Percentiles rank a stretch among this genome's conserved stretches.
phyloP scores from a whole-genome alignment of 2,888 invertebrate species.

The Pseudococcus viburni region DNA sequence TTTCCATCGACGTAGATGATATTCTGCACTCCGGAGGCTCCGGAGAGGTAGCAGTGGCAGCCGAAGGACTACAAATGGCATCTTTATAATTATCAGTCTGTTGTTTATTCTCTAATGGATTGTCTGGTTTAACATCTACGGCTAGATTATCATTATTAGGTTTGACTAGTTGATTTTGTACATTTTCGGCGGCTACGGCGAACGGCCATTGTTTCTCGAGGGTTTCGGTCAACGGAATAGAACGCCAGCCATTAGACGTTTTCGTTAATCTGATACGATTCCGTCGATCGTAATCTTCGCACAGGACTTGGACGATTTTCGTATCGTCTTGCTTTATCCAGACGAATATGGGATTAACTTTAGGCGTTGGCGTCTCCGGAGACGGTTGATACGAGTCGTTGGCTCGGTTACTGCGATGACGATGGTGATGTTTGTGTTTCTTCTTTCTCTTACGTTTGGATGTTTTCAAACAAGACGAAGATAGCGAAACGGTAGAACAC shows the following conservation, averaged over 20 bases:
- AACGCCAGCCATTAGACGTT: constrained; percentile 72
- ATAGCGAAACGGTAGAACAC: constrained; percentile 31
- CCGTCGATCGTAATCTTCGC: constrained; percentile 89
- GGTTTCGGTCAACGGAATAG: constrained; percentile 56
- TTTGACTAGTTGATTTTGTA: constrained; percentile 40
- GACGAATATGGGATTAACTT: constrained; percentile 85
- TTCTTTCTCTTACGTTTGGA: constrained; percentile 71
- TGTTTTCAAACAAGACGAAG: constrained; percentile 33
- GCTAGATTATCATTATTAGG: constrained; percentile 29
- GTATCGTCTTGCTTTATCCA: constrained; percentile 88
- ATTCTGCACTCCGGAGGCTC: neutral
- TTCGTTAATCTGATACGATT: constrained; percentile 88
- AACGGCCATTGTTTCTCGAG: constrained; percentile 42
- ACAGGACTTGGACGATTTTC: constrained; percentile 85
- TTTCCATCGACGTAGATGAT: constrained; percentile 22
- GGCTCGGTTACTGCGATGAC: constrained; percentile 67
- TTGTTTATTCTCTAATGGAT: constrained; percentile 55
- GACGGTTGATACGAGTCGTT: neutral
- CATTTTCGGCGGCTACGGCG: constrained; percentile 9
- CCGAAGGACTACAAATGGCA: neutral
- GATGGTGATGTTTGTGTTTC: constrained; percentile 71
- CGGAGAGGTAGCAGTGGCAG: neutral
- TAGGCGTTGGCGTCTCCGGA: constrained; percentile 47
- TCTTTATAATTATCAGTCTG: constrained; percentile 57
- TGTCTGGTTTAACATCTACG: constrained; percentile 29